These are phyloP conservation scores for Ostrea denselamellosa DNA, from an alignment of 1,140 invertebrate species.

Conservation along the genomic window DNA sequence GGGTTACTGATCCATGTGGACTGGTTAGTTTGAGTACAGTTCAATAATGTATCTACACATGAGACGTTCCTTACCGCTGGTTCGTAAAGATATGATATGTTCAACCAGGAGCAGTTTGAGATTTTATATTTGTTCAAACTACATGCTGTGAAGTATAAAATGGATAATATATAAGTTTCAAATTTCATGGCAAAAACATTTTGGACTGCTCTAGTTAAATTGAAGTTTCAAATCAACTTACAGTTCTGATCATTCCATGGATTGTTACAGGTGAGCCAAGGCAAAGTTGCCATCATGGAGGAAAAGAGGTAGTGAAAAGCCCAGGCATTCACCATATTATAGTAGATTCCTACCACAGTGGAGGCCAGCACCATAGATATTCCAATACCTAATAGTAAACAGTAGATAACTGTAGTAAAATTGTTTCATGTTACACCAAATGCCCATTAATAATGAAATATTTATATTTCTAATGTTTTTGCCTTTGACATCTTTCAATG, in stretches of 20 bases:
- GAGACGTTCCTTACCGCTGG: slow-evolving; percentile 49
- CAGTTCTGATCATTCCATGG: slow-evolving; percentile 70
- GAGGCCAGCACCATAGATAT: slow-evolving; percentile 85
- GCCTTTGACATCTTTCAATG: too few species aligned
- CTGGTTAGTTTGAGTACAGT: slow-evolving; percentile 49
- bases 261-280: slow-evolving; percentile 75
- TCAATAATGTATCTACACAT: slow-evolving; percentile 57
- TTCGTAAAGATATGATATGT: slow-evolving; percentile 55
- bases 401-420: too few species aligned
- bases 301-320: slow-evolving; percentile 78
- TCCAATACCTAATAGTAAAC: slow-evolving; percentile 84
- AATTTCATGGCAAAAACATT: not conserved
- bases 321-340: slow-evolving; percentile 81
- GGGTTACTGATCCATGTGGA: not conserved
- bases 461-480: too few species aligned
- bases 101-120: slow-evolving; percentile 66
- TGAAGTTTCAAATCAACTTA: slow-evolving; percentile 54
- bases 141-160: slow-evolving; percentile 56
- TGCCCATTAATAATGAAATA: too few species aligned
- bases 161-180: not conserved
- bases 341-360: slow-evolving; percentile 79
- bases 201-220: not conserved
- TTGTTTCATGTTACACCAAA: too few species aligned
- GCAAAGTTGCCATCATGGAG: slow-evolving; percentile 74
- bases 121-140: slow-evolving; percentile 66